These are phyloP conservation scores for Falco biarmicus DNA, from an alignment of 2,797 vertebrate species.

Conservation along the genomic window DNA sequence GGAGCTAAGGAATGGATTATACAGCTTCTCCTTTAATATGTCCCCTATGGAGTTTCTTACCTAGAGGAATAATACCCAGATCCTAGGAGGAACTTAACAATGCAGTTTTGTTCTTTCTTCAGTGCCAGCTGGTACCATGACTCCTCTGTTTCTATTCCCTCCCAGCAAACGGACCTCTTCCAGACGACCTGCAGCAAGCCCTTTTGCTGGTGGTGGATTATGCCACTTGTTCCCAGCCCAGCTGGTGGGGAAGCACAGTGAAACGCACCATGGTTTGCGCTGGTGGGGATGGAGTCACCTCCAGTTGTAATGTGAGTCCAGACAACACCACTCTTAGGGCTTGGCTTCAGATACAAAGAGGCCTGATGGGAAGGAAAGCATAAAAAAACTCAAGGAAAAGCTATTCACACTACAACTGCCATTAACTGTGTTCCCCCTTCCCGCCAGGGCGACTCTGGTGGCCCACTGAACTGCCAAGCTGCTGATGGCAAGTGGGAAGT, in stretches of 20 bases:
- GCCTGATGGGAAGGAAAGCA: neutral
- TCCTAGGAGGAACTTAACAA: neutral
- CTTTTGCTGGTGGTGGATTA: conserved; percentile 71
- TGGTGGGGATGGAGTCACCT: conserved; percentile 71
- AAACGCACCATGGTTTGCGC: conserved; percentile 74
- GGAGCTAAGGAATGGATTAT: neutral
- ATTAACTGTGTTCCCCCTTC: neutral
- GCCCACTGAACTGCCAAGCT: conserved; percentile 69
- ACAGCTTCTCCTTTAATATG: neutral
- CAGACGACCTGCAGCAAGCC: conserved; percentile 74
- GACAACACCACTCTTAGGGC: neutral
- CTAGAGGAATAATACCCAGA: neutral
- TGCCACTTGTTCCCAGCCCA: conserved; percentile 49
- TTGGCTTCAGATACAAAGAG: neutral
- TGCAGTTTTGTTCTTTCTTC: neutral
- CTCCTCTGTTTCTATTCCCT: neutral
- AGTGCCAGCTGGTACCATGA: neutral
- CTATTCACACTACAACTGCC: neutral
- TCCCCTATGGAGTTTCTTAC: neutral
- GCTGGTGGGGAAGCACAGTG: conserved; percentile 72
- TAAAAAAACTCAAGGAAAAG: neutral
- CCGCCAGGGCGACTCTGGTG: conserved; percentile 71
- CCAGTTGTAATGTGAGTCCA: conserved; percentile 74
- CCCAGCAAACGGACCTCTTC: conserved; percentile 58
- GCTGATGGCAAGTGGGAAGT: conserved; percentile 64